Evolutionary conservation across 2,888 invertebrate genomes (phyloP), one percentile per base, ranked within the genome.

Genomic region (Pogonocherus hispidulus): DNA sequence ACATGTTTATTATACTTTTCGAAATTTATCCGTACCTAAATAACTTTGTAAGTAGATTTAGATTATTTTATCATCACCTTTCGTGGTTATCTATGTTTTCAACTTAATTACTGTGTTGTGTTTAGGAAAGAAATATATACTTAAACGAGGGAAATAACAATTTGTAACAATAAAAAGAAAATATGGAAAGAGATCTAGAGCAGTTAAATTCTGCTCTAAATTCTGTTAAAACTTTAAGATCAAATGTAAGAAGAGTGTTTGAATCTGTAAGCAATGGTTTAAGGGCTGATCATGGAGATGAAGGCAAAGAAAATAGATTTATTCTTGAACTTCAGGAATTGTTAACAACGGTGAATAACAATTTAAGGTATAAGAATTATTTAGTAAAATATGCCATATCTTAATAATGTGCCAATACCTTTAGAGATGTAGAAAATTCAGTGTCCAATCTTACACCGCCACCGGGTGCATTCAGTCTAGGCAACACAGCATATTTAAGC

Each of bases 241-340:
- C 94, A 0, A 94, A 93, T 84, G 95, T 96, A 3, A 92, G 94
- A 14, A 91, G 93, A 83, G 93, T 96, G 57, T 96, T 96, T 82
- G 94, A 94, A 82, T 92, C 92, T 0, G 87, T 96, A 52, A 92
- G 93, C n/a, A 93, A 94, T 82, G 94, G 95, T 3, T 86, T 94
- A 59, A 88, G 93, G 66, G 90, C 92, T 4, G 94, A 94, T 70
- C 94, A 94, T 83, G 93, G 92, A 0, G 94, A 94, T 80, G 94
- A 95, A 69, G 91, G 91, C 60, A 93, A 93, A 83, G 94, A 95
- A 78, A 88, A 87, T 18, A 93, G 92, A 84, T 94, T 93, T 72
- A 81, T 86, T 55, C 73, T 90, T 11, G 95, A 96, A 82, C 89
- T 97, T 32, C 96, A 96, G 82, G 94, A 94, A 76, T 88, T 94